Base-by-base conservation (phyloP, 2,113 vertebrate genomes). In the Campylorhamphus procurvoides region DNA sequence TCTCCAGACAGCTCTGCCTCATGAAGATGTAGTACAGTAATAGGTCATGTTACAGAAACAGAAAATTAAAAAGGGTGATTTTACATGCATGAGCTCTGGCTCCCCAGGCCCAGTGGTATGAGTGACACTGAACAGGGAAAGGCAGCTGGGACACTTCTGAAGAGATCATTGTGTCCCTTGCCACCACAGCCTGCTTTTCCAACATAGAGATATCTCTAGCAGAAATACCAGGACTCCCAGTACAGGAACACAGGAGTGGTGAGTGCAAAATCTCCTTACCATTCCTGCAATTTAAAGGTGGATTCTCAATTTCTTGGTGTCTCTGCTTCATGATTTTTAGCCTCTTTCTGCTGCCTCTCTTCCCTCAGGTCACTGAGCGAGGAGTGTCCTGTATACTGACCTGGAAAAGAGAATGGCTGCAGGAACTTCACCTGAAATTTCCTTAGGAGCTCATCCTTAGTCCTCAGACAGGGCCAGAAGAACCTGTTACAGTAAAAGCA, bases 1-100 rank as follows among this genome's bases (percentile, higher is more conserved):
- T 97, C 95, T 94, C 92, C 96, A 97, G 97, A 97, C 97, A 97
- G 95, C 87, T 82, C 92, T 94, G 93, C 96, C 91, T 92, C 87
- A 84, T 94, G 95, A 95, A 97, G 97, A 97, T 97, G 93, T 94
- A 94, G 93, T 92, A 6, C 55, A 93, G 86, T 10, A 81, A 79
- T 3, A 89, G 96, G 94, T 97, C 95, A 74, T 78, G 84, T 97
- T 97, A 96, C 97, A 97, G 94, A 92, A 94, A 96, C 85, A 96
- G 94, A 95, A 81, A 95, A 95, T 94, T 89, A 42, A 95, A 96
- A 90, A 95, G 79, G 82, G 82, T 73, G 85, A 94, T 97, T 96
- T 97, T 96, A 81, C 96, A 93, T 95, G 92, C 96, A 90, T 94
- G 85, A 96, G 73, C 49, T 10, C 52, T 93, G 90, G 59, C 75